Evolutionary conservation across 2,113 vertebrate genomes (phyloP).

Genomic region (Pantherophis guttatus): DNA sequence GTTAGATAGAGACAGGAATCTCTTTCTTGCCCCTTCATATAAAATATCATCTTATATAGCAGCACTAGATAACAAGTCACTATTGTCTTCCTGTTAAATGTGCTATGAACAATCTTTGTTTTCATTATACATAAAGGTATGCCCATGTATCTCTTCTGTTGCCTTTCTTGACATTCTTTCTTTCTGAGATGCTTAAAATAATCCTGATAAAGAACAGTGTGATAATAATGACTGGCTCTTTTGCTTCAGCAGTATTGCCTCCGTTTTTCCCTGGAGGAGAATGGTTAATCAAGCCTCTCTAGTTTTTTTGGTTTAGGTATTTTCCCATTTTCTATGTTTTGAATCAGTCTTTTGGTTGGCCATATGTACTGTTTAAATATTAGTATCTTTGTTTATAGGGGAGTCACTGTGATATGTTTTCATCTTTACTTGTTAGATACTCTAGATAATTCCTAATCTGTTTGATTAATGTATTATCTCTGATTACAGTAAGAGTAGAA

Average conservation of each 20-base stretch:
- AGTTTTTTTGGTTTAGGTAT: not conserved
- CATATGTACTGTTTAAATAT: not conserved
- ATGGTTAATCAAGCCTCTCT: not conserved
- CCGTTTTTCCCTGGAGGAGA: not conserved
- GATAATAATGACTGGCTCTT: not conserved
- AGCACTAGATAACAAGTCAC: not conserved
- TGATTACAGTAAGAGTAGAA: not conserved
- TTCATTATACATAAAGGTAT: not conserved
- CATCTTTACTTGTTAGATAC: not conserved
- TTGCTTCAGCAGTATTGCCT: not conserved
- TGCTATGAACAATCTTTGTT: not conserved
- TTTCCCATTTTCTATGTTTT: not conserved
- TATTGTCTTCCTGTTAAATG: not conserved
- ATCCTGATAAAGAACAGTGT: not conserved
- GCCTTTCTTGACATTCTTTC: not conserved
- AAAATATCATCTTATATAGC: not conserved
- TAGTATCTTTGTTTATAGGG: not conserved
- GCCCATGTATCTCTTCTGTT: not conserved
- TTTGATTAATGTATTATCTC: not conserved
- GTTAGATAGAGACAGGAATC: not conserved
- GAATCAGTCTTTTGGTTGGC: not conserved
- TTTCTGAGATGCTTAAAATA: not conserved
- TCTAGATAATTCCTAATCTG: not conserved
- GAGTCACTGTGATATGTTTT: not conserved
- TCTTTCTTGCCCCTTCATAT: not conserved